These are phyloP conservation scores for Nycteola revayana DNA, from an alignment of 2,888 invertebrate genomes.

Conservation along the genomic window DNA sequence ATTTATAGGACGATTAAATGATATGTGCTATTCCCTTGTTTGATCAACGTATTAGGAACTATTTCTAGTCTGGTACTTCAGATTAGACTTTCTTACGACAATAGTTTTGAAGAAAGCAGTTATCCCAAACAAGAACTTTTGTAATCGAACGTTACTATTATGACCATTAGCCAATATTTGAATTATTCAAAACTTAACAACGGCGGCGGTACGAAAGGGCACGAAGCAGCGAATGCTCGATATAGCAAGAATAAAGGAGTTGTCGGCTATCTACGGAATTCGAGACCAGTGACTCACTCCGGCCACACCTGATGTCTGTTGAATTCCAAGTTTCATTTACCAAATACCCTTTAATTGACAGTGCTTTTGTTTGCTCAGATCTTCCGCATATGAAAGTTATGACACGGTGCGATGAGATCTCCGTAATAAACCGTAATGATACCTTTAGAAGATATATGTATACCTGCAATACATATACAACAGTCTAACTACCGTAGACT, in stretches of 20 bases:
- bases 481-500: too few species aligned
- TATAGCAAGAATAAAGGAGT: slow-evolving; percentile 66
- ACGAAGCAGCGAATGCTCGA: slow-evolving; percentile 63
- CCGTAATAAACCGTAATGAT: too few species aligned
- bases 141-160: slow-evolving; percentile 34
- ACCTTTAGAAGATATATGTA: too few species aligned
- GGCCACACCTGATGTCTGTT: slow-evolving; percentile 76
- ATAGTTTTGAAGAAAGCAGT: too few species aligned
- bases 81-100: too few species aligned
- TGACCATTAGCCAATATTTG: slow-evolving; percentile 48
- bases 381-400: slow-evolving; percentile 12
- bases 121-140: slow-evolving; percentile 22
- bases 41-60: too few species aligned
- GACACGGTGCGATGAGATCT: not conserved
- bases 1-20: too few species aligned
- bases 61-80: too few species aligned
- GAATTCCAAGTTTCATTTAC: slow-evolving; percentile 54
- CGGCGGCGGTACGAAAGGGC: slow-evolving; percentile 62
- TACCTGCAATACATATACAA: not conserved
- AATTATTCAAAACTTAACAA: slow-evolving; percentile 50
- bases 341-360: slow-evolving; percentile 50
- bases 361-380: slow-evolving; percentile 29
- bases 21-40: too few species aligned
- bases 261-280: slow-evolving; percentile 75
- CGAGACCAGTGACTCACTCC: slow-evolving; percentile 65